Evolutionary conservation across 2,113 vertebrate species (phyloP), one percentile per base, ranked within the genome.

Genomic region (Machaerirhynchus nigripectus): DNA sequence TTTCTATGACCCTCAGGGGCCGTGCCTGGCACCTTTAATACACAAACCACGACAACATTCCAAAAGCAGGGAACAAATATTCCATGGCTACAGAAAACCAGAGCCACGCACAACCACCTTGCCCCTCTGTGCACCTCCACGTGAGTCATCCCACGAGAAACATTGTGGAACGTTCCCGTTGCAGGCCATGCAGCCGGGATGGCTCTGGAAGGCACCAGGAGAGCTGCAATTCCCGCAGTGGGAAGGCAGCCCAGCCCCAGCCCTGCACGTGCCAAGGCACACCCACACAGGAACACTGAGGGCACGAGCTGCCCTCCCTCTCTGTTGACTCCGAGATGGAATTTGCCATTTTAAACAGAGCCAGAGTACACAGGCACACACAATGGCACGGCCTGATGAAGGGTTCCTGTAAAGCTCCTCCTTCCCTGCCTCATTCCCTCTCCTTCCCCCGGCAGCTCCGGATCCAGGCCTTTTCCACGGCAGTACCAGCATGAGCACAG

Each of bases 101-200:
- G n/a, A 79, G 63, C 27, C 21, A 3, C 0, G 12, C 39, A n/a
- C 2, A 9, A 37, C 21, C 49, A 37, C 65, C 15, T 2, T 3
- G 1, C 10, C 40, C 53, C 37, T 40, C 7, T 1, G 5, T 19
- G 21, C 55, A 31, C 19, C 39, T 65, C 30, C 46, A n/a, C 27
- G 1, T 0, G 3, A 40, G 33, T 6, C 23, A 3, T 28, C 6
- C 11, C 46, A 15, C 1, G 1, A 1, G 9, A 11, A 22, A 13
- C 40, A 3, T 11, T 17, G 21, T 5, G n/a, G 35, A 55, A 15
- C 5, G 1, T 19, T 53, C 31, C 70, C 2, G 0, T 4, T 11
- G 39, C 47, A 30, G 35, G 5, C 8, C 0, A 2, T 0, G 2
- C 56, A 68, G 81, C 47, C 4, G 33, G 53, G 28, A 5, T 2